A percentile compares a stretch with the other conserved stretches of the same genome.
phyloP scores from a whole-genome alignment of 2,113 vertebrate genomes.

The Indicator maculatus region DNA sequence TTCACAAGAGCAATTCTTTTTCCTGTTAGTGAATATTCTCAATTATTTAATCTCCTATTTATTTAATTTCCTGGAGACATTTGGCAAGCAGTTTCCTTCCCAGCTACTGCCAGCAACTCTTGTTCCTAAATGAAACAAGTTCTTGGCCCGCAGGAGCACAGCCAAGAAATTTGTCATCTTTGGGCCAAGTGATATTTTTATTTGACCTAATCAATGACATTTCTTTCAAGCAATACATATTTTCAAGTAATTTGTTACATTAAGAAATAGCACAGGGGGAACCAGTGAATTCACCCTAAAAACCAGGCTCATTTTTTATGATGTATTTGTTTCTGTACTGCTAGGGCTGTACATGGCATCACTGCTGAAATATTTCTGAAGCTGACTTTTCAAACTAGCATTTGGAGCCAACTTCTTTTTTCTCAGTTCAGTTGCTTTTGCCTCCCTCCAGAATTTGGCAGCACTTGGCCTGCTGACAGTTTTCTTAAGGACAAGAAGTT shows the following conservation, averaged over 20 bases:
- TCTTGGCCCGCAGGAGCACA: background rate
- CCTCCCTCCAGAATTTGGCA: background rate
- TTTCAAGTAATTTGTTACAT: background rate
- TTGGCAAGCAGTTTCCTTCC: slow-evolving; percentile 43
- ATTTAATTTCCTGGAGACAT: slow-evolving; percentile 44
- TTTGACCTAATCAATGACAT: slow-evolving; percentile 18
- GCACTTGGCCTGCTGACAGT: background rate
- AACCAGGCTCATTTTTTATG: background rate
- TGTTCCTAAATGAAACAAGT: slow-evolving; percentile 38
- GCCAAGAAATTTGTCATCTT: slow-evolving; percentile 14
- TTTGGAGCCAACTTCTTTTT: background rate
- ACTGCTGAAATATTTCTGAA: background rate
- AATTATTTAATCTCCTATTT: slow-evolving; percentile 56
- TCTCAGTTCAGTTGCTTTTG: background rate
- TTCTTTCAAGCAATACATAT: background rate
- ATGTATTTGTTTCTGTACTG: background rate
- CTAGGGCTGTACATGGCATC: background rate
- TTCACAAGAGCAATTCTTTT: background rate
- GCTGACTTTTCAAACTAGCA: background rate
- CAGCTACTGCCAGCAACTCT: slow-evolving; percentile 39
- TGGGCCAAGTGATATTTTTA: slow-evolving; percentile 14
- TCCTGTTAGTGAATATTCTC: slow-evolving; percentile 26
- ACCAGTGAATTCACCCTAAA: background rate
- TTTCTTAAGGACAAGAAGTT: background rate
- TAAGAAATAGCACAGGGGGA: background rate